A percentile compares a stretch with the other conserved stretches of the same genome.
phyloP scores from a whole-genome alignment of 2,888 invertebrate genomes.

The Drosophila recens region DNA sequence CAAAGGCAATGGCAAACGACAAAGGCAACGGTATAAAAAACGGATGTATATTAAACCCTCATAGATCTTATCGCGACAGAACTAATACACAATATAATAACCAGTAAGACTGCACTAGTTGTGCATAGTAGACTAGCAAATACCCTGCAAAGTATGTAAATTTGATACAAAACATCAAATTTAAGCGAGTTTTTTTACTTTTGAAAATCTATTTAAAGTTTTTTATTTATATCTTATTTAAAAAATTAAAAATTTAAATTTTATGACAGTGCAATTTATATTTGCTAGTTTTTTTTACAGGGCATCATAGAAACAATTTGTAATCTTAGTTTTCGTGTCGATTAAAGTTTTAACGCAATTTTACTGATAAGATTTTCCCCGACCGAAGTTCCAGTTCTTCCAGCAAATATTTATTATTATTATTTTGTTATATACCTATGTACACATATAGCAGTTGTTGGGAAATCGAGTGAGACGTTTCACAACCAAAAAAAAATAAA shows the following conservation, averaged over 20 bases:
- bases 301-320: slow-evolving; percentile 53
- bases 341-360: slow-evolving; percentile 65
- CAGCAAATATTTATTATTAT: slow-evolving; percentile 36
- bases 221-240: background rate
- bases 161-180: background rate
- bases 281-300: background rate
- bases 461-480: slow-evolving; percentile 17
- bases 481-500: slow-evolving; percentile 3
- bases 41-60: slow-evolving; percentile 43
- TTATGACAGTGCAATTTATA: background rate
- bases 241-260: background rate
- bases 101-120: slow-evolving; percentile 9
- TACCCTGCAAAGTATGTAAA: background rate
- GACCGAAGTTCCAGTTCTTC: slow-evolving; percentile 14
- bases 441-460: slow-evolving; percentile 8
- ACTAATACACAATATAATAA: slow-evolving; percentile 75
- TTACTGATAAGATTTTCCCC: slow-evolving; percentile 63
- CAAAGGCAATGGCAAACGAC: slow-evolving; percentile 16
- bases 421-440: slow-evolving; percentile 21
- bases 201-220: background rate
- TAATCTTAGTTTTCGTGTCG: slow-evolving; percentile 70
- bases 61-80: slow-evolving; percentile 73
- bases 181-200: background rate
- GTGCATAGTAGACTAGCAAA: background rate
- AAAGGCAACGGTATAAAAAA: slow-evolving; percentile 29